These are phyloP conservation scores for Leptobrachium ailaonicum DNA, from an alignment of 2,113 vertebrate genomes.

Conservation along the genomic window DNA sequence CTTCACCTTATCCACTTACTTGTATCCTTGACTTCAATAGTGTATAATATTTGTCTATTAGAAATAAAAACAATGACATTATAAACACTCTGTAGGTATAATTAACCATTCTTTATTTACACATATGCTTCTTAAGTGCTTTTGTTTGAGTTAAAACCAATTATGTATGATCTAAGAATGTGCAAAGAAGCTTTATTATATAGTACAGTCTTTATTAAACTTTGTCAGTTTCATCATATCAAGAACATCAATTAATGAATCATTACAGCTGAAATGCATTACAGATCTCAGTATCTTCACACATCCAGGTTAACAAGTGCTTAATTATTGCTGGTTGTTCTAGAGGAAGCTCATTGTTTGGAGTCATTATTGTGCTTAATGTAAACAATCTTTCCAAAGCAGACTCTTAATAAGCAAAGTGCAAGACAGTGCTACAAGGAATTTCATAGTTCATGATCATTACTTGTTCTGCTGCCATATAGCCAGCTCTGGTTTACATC, in stretches of 20 bases:
- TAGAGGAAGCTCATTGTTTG: slow-evolving; percentile 32
- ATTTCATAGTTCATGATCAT: slow-evolving; percentile 16
- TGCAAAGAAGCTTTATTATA: not conserved
- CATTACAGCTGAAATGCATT: slow-evolving; percentile 2
- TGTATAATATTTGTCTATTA: too few species aligned
- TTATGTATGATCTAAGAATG: too few species aligned
- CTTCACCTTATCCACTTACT: too few species aligned
- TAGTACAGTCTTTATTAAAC: not conserved
- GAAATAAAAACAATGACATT: too few species aligned
- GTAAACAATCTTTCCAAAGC: slow-evolving; percentile 30
- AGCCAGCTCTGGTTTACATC: not conserved
- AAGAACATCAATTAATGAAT: slow-evolving; percentile 19
- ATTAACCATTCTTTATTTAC: too few species aligned
- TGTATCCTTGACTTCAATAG: too few species aligned
- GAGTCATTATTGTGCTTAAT: slow-evolving; percentile 41
- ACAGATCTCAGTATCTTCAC: not conserved
- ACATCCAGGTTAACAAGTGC: not conserved
- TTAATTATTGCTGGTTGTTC: slow-evolving; percentile 30
- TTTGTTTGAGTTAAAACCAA: too few species aligned
- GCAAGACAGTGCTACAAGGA: not conserved
- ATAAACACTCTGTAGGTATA: too few species aligned
- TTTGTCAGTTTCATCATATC: not conserved
- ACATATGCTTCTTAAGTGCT: too few species aligned
- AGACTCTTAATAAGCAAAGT: slow-evolving; percentile 25
- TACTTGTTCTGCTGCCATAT: slow-evolving; percentile 11